Evolutionary conservation across 2,888 invertebrate species (phyloP), one percentile per base, ranked within the genome.

Genomic region (Watsonalla cultraria): DNA sequence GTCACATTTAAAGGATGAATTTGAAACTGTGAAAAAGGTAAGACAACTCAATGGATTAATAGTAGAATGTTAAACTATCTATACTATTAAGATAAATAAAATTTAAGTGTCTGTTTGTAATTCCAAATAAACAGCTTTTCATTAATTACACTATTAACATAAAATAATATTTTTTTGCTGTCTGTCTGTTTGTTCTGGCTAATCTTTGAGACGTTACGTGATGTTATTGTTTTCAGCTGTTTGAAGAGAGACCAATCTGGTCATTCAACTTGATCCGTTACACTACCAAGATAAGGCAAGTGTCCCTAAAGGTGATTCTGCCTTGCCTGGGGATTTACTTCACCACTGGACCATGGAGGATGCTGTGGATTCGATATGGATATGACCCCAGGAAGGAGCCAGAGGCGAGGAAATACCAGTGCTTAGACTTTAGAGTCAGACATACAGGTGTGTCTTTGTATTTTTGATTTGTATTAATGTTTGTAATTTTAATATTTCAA

Each of bases 191-290:
- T n/a, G n/a, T n/a, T n/a, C n/a, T n/a, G n/a, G n/a, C n/a, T n/a
- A n/a, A n/a, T n/a, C n/a, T n/a, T n/a, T n/a, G n/a, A n/a, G n/a
- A n/a, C n/a, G n/a, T n/a, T n/a, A n/a, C n/a, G n/a, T n/a, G n/a
- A n/a, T 47, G 13, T 39, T 45, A 39, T 42, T 51, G 7, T 24
- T 84, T 85, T 53, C 69, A 96, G 93, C 76, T 95, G 7, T 98
- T 99, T 81, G 93, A 96, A 52, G 94, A 96, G 53, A 92, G 96
- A 52, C 98, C 99, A 0, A 93, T 99, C 62, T 98, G 98, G 97
- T 96, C 97, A 0, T 93, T 95, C 67, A 93, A 94, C 65, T 96
- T 95, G 0, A 76, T 99, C 11, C 85, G 93, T 53, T 93, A 92
- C 70, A 91, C 92, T 48, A 93, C 95, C 0, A 93, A 93, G 52